Conservation (phyloP, 2,113 vertebrate species). For the Thinocorus orbignyianus region DNA sequence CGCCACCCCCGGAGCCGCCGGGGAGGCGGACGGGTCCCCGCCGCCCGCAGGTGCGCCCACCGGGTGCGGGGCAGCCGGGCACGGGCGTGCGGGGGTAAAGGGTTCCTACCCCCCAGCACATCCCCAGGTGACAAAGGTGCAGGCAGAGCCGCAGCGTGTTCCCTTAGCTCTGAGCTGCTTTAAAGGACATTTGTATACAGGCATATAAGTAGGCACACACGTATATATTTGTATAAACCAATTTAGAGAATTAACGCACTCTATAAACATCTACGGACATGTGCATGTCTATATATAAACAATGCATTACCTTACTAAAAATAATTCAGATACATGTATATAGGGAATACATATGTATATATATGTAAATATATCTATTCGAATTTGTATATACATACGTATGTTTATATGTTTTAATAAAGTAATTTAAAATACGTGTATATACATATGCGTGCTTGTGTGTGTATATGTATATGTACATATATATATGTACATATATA, state of each 20-base stretch:
- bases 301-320: neutral
- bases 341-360: neutral
- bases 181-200: accelerated
- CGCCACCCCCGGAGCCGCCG: neutral
- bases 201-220: accelerated
- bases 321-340: neutral
- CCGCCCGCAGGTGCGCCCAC: neutral
- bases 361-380: accelerated
- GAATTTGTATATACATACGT: accelerated
- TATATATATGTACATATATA: neutral
- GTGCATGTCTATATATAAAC: neutral
- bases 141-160: accelerated
- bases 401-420: neutral
- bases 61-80: neutral
- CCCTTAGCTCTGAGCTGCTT: accelerated
- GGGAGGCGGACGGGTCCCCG: too few relatives aligned
- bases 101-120: accelerated
- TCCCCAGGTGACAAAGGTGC: accelerated
- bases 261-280: accelerated
- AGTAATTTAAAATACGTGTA: neutral
- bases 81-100: accelerated
- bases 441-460: neutral
- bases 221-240: accelerated
- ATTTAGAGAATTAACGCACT: neutral
- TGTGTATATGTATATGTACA: neutral